Percentiles rank a stretch among this genome's conserved stretches.
These are phyloP conservation scores for Sebastes steindachneri DNA, from an alignment of 2,797 vertebrate genomes.

Conservation along the genomic window DNA sequence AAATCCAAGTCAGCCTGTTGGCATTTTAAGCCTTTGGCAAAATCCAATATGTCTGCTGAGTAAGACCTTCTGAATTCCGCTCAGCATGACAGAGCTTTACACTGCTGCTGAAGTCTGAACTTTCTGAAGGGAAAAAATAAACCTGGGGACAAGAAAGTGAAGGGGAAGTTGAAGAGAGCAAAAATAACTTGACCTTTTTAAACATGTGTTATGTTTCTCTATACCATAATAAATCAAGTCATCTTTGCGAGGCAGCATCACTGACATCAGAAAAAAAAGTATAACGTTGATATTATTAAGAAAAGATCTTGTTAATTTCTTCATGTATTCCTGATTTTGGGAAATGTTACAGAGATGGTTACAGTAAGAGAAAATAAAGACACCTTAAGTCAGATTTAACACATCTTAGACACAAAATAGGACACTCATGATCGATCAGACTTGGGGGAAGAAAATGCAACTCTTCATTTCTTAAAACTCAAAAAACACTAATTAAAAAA, in stretches of 20 bases:
- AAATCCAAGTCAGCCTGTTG: constrained; percentile 36
- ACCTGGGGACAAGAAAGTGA: neutral
- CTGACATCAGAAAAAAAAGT: neutral
- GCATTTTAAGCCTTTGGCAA: constrained; percentile 56
- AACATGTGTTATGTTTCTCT: neutral
- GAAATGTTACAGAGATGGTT: neutral
- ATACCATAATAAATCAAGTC: neutral
- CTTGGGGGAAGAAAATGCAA: neutral
- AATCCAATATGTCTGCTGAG: constrained; percentile 65
- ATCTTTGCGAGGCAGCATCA: neutral
- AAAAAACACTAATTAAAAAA: no score
- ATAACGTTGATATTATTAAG: neutral
- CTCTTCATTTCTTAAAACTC: neutral
- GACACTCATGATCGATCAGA: neutral
- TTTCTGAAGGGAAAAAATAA: neutral
- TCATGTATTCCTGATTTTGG: neutral
- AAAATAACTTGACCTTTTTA: neutral
- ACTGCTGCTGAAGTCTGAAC: constrained; percentile 34
- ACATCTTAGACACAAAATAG: neutral
- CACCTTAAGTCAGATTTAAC: neutral
- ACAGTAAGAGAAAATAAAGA: neutral
- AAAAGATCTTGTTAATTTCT: neutral
- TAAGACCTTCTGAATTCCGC: constrained; percentile 51
- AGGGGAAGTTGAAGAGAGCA: neutral
- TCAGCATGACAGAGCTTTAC: constrained; percentile 18